Evolutionary conservation across 1,140 invertebrate species (phyloP).

Genomic region (Dolichoris vasculosae): DNA sequence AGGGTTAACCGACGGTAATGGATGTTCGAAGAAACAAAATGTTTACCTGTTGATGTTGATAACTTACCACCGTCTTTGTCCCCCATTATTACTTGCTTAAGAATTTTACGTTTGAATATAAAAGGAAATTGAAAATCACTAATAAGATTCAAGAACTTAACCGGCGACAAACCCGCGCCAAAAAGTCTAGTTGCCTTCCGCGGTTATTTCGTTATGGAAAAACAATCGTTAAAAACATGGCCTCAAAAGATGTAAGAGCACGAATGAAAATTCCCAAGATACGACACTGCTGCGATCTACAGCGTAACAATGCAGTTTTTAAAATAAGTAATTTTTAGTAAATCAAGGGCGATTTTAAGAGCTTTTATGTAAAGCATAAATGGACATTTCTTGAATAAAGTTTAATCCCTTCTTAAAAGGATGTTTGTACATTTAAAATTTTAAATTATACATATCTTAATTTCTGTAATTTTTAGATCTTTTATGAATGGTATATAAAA

Average conservation of each 20-base stretch:
- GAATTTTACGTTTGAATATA: background rate
- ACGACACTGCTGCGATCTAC: slow-evolving; percentile 24
- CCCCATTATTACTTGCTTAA: slow-evolving; percentile 54
- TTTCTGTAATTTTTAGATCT: background rate
- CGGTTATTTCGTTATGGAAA: background rate
- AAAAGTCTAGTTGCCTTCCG: slow-evolving; percentile 28
- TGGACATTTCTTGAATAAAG: too few relatives aligned
- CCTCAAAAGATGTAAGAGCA: background rate
- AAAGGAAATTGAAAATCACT: background rate
- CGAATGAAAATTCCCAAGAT: background rate
- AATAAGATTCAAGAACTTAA: background rate
- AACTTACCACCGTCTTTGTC: slow-evolving; percentile 68
- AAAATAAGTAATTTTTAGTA: background rate
- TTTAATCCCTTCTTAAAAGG: too few relatives aligned
- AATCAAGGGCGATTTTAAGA: too few relatives aligned
- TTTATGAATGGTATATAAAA: too few relatives aligned
- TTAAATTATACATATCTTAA: background rate
- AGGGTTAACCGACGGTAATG: background rate
- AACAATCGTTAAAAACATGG: background rate
- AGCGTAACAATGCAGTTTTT: background rate
- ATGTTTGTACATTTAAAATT: background rate
- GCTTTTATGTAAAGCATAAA: too few relatives aligned
- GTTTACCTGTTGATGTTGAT: background rate
- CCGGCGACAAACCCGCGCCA: slow-evolving; percentile 44
- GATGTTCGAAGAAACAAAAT: background rate